Base-by-base conservation (phyloP, 2,888 invertebrate genomes). In the Cybosia mesomella region DNA sequence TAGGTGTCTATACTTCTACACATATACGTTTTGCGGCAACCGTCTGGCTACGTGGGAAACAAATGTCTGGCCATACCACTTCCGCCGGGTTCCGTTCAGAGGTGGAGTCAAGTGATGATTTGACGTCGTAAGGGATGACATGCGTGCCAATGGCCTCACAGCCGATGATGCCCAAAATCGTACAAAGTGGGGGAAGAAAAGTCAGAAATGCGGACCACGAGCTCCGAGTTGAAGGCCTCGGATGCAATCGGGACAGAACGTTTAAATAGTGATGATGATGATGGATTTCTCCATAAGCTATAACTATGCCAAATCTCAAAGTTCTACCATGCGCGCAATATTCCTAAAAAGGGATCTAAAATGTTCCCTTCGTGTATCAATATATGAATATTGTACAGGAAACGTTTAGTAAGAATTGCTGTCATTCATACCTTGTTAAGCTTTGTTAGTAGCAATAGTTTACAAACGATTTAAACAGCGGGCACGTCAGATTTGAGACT, bases 371-470 rank as follows among this genome's bases (percentile, higher is more conserved):
- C 8, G 36, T 22, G 32, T 32, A 4, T 9, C 2, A 58, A 58
- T 65, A 58, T 36, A 58, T 34, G 21, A n/a, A 66, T 54, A 59
- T 59, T 53, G 57, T 34, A n/a, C 13, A 62, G 67, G 43, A 62
- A 39, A 59, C 55, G 64, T 55, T 68, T 55, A 68, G 43, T 55
- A 24, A 53, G 36, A 69, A 65, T 61, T 53, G 64, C 65, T 66
- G 62, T 58, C 62, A 69, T 66, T 69, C 58, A 69, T 58, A 39
- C 53, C 68, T 61, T 61, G 64, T 67, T 67, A 63, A 63, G 67
- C 58, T 58, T 67, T 58, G 54, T 69, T 69, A 62, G 36, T 32
- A 43, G 54, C 39, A 49, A 65, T 57, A 65, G 66, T 66, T 69
- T 62, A 66, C 58, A 63, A 63, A 63, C 63, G 54, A 63, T 54